Percentiles rank a stretch among this genome's conserved stretches.
Evolutionary conservation across 2,888 invertebrate genomes (phyloP).

Genomic region (Clitarchus hookeri): DNA sequence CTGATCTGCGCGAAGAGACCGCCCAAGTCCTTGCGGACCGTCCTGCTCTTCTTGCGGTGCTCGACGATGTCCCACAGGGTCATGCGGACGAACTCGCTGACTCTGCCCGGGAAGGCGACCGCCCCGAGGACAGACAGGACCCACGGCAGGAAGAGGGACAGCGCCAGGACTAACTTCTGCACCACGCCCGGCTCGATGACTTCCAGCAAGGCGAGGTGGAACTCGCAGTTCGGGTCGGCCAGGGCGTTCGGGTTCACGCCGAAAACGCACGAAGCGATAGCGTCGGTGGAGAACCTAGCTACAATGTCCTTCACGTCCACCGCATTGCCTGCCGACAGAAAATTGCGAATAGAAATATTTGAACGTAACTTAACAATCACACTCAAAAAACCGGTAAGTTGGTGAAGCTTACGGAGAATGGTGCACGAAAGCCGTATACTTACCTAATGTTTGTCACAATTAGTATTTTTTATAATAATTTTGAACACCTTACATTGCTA

Average conservation of each 20-base stretch:
- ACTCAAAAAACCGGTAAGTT: too few relatives aligned
- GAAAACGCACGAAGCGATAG: neutral
- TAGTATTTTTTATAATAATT: too few relatives aligned
- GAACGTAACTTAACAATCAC: too few relatives aligned
- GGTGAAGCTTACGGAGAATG: too few relatives aligned
- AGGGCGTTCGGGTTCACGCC: neutral
- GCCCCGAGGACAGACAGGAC: neutral
- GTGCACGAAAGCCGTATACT: too few relatives aligned
- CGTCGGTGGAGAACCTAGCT: neutral
- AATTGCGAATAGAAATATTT: neutral
- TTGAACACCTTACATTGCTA: too few relatives aligned
- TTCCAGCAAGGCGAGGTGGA: neutral
- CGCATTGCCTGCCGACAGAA: neutral
- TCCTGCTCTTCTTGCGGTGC: neutral
- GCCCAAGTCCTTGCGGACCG: neutral
- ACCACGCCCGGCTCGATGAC: neutral
- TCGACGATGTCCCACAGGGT: neutral
- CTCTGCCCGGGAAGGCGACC: neutral
- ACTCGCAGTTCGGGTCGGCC: neutral
- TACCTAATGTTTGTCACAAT: too few relatives aligned
- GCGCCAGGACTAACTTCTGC: neutral
- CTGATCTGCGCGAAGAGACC: too few relatives aligned
- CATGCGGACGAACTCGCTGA: neutral
- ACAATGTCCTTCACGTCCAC: conserved; percentile 16
- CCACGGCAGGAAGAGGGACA: neutral